Evolutionary conservation across 2,888 invertebrate species (phyloP), one percentile per base, ranked within the genome.

Genomic region (Galerucella nymphaeae): DNA sequence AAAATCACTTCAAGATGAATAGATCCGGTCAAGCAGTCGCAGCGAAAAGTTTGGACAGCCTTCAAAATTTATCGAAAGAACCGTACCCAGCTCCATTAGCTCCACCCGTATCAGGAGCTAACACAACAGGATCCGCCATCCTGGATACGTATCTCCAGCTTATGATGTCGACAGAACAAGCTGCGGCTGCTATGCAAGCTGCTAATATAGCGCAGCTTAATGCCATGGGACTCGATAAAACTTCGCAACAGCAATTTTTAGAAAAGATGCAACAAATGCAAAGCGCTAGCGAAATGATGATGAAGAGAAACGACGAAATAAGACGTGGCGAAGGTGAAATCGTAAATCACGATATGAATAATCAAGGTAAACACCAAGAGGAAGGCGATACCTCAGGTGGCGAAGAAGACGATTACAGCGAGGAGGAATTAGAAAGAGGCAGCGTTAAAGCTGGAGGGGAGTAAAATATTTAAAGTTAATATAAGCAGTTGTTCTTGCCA

Each of bases 101-200:
- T 75, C 88, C 85, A 70, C 87, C 85, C 70, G 84, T 84, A 6
- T 81, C 84, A 11, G 84, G 85, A 10, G 84, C 83, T 20, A 85
- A 87, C 81, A 89, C 93, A 74, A 90, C 93, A 66, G 91, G 93
- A 59, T 94, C 94, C 5, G 94, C 95, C 2, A 90, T 96, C 10
- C 87, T 96, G 75, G 96, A 96, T 85, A 96, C 96, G 14, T 96
- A 96, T 85, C 89, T 96, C 75, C 96, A 96, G 85, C 93, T 95
- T 13, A 89, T 92, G 85, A 89, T 89, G 76, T 89, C 80, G 9
- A 79, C 90, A 63, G 92, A 92, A 75, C 92, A 92, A 80, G 91
- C 91, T 2, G 89, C 89, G 0, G 90, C 92, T 78, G 94, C 94
- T 5, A 89, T 93, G 84, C 93, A 93, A 82, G 93, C 93, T 1